Conservation (phyloP, 2,113 vertebrate genomes). For the Thermophis baileyi region DNA sequence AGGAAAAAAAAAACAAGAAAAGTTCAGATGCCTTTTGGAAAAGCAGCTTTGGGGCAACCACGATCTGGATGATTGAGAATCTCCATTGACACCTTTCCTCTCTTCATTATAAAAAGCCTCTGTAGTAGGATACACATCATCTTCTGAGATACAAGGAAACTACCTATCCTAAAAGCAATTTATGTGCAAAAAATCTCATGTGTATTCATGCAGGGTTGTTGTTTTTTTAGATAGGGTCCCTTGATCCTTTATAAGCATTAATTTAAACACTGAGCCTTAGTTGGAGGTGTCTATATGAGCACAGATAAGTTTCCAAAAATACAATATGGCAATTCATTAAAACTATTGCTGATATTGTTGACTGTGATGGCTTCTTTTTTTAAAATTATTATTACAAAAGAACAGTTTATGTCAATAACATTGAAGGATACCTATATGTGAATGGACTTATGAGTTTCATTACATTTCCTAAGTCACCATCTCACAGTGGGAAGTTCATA, state of each 20-base stretch:
- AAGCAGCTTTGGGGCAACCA: too few relatives aligned
- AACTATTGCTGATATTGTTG: conserved; percentile 29
- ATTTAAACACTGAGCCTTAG: conserved; percentile 57
- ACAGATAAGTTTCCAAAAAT: conserved; percentile 35
- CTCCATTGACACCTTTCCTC: not conserved
- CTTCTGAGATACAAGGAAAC: not conserved
- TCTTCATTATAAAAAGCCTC: not conserved
- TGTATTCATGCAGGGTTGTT: conserved; percentile 30
- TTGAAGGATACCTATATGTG: conserved; percentile 50
- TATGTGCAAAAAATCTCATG: conserved; percentile 2
- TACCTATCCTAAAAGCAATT: not conserved
- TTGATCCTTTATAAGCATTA: conserved; percentile 47
- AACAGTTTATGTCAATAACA: conserved; percentile 42
- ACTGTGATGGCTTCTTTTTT: conserved; percentile 17
- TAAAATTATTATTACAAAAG: conserved; percentile 21
- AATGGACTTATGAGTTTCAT: conserved; percentile 50
- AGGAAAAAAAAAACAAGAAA: not conserved
- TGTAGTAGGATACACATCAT: not conserved
- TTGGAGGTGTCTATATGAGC: conserved; percentile 46
- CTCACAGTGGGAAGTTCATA: conserved; percentile 31
- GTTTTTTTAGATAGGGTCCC: conserved; percentile 19
- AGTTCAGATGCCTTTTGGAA: too few relatives aligned
- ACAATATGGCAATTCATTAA: conserved; percentile 55
- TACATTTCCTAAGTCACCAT: conserved; percentile 50
- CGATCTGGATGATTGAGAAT: too few relatives aligned